Conservation (phyloP, 53 echinoderm and acorn worm species). For the Henricia sp. region DNA sequence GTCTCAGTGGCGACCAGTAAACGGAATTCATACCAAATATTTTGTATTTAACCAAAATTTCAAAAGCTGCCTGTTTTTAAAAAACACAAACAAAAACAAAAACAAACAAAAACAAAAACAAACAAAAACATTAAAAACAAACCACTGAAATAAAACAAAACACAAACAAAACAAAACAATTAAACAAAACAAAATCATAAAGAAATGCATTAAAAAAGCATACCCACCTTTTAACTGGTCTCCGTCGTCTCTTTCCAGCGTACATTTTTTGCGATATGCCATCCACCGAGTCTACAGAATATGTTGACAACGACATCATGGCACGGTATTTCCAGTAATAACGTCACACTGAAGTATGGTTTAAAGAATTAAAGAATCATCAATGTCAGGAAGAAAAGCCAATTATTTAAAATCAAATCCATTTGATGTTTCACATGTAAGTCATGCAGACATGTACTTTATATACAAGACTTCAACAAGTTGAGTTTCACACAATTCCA, state of each 20-base stretch:
- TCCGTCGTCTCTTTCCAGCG: slow-evolving; percentile 83
- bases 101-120: too few species aligned
- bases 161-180: background rate
- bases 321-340: background rate
- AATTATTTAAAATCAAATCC: background rate
- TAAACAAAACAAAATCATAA: background rate
- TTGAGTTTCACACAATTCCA: too few species aligned
- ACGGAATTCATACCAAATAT: too few species aligned
- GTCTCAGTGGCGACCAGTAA: too few species aligned
- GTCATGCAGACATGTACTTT: too few species aligned
- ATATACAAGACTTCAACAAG: too few species aligned
- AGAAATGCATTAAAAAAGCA: background rate
- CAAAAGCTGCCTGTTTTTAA: too few species aligned
- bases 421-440: too few species aligned
- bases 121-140: background rate
- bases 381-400: background rate
- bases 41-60: too few species aligned
- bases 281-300: slow-evolving; percentile 40
- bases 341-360: background rate
- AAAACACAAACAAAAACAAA: too few species aligned
- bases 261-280: slow-evolving; percentile 69
- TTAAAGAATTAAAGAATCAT: background rate
- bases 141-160: background rate
- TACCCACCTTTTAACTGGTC: slow-evolving; percentile 84
- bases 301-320: slow-evolving; percentile 23